Conservation (phyloP, 1,140 invertebrate species). For the Sitobion miscanthi region DNA sequence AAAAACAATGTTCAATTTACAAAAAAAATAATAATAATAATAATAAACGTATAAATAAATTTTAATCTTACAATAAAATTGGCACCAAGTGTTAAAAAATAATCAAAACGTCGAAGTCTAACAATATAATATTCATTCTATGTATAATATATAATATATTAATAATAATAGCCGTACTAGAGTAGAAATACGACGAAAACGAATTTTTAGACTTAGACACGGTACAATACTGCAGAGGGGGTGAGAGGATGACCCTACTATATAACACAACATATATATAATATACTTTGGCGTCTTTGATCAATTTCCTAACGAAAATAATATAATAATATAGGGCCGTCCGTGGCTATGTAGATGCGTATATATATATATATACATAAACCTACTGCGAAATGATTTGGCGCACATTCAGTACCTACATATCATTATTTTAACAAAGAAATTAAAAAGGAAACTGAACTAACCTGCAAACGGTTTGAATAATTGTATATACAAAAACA, state of each 20-base stretch:
- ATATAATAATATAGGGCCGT: not conserved
- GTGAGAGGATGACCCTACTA: not conserved
- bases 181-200: not conserved
- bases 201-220: not conserved
- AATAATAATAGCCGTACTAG: not conserved
- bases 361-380: not conserved
- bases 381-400: not conserved
- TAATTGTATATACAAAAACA: not conserved
- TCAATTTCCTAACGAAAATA: conserved; percentile 2
- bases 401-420: not conserved
- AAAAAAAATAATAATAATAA: not conserved
- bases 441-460: not conserved
- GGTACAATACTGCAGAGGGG: not conserved
- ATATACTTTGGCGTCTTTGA: not conserved
- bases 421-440: not conserved
- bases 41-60: conserved; percentile 1
- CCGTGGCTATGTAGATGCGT: not conserved
- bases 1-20: conserved; percentile 29
- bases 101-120: conserved; percentile 15
- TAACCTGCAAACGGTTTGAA: not conserved
- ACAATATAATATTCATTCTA: not conserved
- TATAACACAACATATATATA: not conserved
- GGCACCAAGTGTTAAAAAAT: conserved; percentile 45
- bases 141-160: not conserved
- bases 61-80: conserved; percentile 43